Conservation (phyloP, 2,888 invertebrate species). For the Bombylius major region DNA sequence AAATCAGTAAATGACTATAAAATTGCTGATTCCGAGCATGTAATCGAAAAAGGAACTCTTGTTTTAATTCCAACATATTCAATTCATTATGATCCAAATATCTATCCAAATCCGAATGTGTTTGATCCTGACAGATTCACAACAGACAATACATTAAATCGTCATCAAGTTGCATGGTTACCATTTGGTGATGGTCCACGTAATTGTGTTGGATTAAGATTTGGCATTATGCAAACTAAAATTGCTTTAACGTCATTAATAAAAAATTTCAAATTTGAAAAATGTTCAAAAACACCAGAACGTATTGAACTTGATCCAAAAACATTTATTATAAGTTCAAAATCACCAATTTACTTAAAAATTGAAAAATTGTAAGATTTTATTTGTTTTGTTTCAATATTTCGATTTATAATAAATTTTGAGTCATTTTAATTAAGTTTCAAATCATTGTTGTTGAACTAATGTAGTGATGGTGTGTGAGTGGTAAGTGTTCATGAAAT, state of each 20-base stretch:
- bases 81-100: constrained; percentile 42
- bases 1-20: constrained; percentile 25
- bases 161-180: constrained; percentile 19
- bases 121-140: constrained; percentile 45
- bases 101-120: constrained; percentile 43
- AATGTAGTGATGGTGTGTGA: too few relatives aligned
- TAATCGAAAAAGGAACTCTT: constrained; percentile 33
- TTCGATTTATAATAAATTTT: too few relatives aligned
- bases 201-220: constrained; percentile 7
- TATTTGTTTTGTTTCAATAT: too few relatives aligned
- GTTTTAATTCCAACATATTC: constrained; percentile 39
- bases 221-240: constrained; percentile 7
- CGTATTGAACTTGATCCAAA: constrained; percentile 1
- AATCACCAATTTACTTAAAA: constrained; percentile 7
- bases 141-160: constrained; percentile 23
- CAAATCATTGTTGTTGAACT: too few relatives aligned
- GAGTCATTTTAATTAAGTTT: too few relatives aligned
- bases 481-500: too few relatives aligned
- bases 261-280: not conserved
- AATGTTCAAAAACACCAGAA: not conserved
- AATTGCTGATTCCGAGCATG: constrained; percentile 23
- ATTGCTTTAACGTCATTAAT: constrained; percentile 2
- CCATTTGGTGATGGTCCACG: constrained; percentile 27
- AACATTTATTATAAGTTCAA: constrained; percentile 1
- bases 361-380: constrained; percentile 16